Percentiles rank a stretch among this genome's conserved stretches.
Conservation (phyloP, 2,888 invertebrate species). For the Saturnia japonica region DNA sequence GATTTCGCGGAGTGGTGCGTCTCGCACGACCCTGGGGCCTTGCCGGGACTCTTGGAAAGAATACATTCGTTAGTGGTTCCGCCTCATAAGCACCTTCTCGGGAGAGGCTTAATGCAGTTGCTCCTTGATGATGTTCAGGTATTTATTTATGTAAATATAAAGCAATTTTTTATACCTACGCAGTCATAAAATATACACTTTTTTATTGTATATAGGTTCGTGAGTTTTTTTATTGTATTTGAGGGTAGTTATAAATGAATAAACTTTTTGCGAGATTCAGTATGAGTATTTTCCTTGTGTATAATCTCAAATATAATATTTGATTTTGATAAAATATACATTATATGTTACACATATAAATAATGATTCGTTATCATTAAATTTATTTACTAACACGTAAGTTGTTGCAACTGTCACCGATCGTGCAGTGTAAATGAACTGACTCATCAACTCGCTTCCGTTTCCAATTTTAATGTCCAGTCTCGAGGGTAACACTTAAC, state of each 20-base stretch:
- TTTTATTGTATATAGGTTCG: background rate
- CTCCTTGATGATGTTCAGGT: slow-evolving; percentile 68
- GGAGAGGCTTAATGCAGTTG: slow-evolving; percentile 70
- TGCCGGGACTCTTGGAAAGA: slow-evolving; percentile 84
- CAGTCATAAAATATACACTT: background rate
- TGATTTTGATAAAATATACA: background rate
- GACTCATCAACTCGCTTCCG: background rate
- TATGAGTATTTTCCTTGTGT: background rate
- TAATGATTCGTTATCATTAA: background rate
- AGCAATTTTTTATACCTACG: background rate
- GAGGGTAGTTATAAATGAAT: background rate
- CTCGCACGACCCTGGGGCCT: slow-evolving; percentile 84
- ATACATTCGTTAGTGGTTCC: slow-evolving; percentile 84
- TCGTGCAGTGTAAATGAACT: background rate
- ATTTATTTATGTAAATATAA: slow-evolving; percentile 31
- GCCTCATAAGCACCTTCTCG: slow-evolving; percentile 63
- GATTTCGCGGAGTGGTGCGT: slow-evolving; percentile 87
- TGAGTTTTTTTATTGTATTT: background rate
- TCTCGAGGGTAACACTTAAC: background rate
- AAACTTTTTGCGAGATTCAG: background rate
- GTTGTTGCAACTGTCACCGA: background rate
- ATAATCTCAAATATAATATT: background rate
- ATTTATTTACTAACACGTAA: background rate
- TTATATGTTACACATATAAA: background rate
- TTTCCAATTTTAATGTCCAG: background rate